phyloP scores from a whole-genome alignment of 1,140 invertebrate species.

The Drosophila athabasca region DNA sequence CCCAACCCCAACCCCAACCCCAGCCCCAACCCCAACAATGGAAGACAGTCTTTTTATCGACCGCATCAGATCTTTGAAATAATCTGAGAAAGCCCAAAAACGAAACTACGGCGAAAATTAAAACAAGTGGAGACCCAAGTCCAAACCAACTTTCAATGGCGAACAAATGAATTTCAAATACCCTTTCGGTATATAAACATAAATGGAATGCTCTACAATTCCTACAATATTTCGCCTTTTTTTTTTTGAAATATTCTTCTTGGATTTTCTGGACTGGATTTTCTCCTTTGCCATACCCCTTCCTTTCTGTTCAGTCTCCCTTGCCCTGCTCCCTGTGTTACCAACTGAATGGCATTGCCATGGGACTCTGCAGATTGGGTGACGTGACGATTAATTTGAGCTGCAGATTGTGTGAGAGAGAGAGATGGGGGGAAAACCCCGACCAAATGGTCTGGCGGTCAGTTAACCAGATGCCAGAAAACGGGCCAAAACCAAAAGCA shows the following conservation, averaged over 20 bases:
- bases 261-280: no score
- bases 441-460: slow-evolving; percentile 23
- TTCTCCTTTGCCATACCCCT: no score
- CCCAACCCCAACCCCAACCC: slow-evolving; percentile 9
- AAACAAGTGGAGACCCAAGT: slow-evolving; percentile 22
- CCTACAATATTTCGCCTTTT: no score
- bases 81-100: slow-evolving; percentile 37
- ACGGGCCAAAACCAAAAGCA: slow-evolving; percentile 9
- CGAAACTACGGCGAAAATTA: slow-evolving; percentile 44
- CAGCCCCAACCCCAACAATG: slow-evolving; percentile 4
- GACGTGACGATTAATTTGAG: slow-evolving; percentile 13
- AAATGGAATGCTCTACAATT: no score
- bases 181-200: slow-evolving; percentile 3
- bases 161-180: background rate
- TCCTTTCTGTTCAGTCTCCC: no score
- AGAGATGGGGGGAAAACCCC: background rate
- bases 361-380: background rate
- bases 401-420: background rate
- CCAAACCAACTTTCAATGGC: no score
- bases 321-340: no score
- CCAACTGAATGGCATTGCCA: background rate
- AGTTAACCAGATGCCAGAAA: slow-evolving; percentile 12
- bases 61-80: slow-evolving; percentile 52
- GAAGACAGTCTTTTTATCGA: slow-evolving; percentile 41
- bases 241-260: no score